phyloP scores from a whole-genome alignment of 2,797 vertebrate species.

The Danio kyathit region DNA sequence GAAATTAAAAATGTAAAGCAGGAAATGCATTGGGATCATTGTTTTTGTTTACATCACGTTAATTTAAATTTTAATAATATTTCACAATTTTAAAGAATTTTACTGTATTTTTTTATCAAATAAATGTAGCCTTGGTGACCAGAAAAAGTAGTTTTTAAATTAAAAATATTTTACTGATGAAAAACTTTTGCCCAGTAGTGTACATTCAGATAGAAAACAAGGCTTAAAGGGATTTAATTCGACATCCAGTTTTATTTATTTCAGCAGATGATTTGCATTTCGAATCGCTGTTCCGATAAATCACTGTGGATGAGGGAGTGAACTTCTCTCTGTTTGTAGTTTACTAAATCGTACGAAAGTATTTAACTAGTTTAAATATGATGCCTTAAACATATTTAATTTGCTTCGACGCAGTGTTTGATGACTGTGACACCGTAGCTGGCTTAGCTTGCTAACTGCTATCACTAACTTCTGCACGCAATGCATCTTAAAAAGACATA shows the following conservation, averaged over 20 bases:
- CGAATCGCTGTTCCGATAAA: conserved; percentile 56
- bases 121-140: too few species aligned
- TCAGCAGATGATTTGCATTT: conserved; percentile 55
- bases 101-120: too few species aligned
- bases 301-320: conserved; percentile 54
- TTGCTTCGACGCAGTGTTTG: conserved; percentile 67
- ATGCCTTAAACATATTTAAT: conserved; percentile 70
- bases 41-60: too few species aligned
- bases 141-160: too few species aligned
- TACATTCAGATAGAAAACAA: conserved; percentile 1
- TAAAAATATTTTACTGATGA: too few species aligned
- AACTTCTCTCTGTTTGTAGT: conserved; percentile 34
- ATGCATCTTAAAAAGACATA: conserved; percentile 35
- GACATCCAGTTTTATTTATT: conserved; percentile 12
- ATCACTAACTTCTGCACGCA: conserved; percentile 8
- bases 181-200: neutral
- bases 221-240: conserved; percentile 47
- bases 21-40: too few species aligned
- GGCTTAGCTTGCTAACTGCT: conserved; percentile 22
- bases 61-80: too few species aligned
- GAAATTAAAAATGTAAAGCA: too few species aligned
- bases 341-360: conserved; percentile 34
- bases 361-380: conserved; percentile 30
- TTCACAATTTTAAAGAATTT: too few species aligned
- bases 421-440: conserved; percentile 61